Evolutionary conservation across 1,140 invertebrate genomes (phyloP).

Genomic region (Chironomus tepperi): DNA sequence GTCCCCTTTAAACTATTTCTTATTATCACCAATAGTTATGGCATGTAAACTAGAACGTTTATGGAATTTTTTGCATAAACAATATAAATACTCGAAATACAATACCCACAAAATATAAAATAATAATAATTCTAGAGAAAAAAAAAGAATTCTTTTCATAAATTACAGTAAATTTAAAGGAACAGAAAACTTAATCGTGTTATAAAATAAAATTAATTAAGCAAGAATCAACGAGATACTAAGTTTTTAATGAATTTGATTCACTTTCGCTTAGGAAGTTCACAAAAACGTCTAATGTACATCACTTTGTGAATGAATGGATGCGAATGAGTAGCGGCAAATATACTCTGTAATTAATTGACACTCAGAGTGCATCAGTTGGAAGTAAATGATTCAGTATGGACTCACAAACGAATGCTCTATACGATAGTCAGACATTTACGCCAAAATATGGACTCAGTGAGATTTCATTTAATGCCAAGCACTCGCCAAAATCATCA

Average conservation of each 20-base stretch:
- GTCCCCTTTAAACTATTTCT: too few species aligned
- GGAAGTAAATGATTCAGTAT: not conserved
- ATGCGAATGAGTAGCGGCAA: constrained; percentile 11
- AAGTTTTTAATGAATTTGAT: constrained; percentile 6
- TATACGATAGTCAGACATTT: not conserved
- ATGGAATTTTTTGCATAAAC: too few species aligned
- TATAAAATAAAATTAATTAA: too few species aligned
- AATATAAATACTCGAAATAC: too few species aligned
- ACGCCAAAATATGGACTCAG: not conserved
- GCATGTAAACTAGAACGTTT: too few species aligned
- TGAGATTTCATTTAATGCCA: not conserved
- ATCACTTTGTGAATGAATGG: not conserved
- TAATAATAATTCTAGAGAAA: too few species aligned
- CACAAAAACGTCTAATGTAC: not conserved
- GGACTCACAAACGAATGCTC: not conserved
- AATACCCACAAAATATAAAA: too few species aligned
- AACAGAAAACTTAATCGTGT: too few species aligned
- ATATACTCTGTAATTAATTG: not conserved
- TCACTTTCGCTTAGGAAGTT: constrained; percentile 7
- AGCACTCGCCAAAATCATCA: not conserved
- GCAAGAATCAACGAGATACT: too few species aligned
- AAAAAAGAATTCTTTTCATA: too few species aligned
- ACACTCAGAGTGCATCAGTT: not conserved
- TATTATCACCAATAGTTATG: too few species aligned
- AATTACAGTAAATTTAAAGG: too few species aligned